Conservation (phyloP, 2,797 vertebrate genomes). For the Morelia viridis region DNA sequence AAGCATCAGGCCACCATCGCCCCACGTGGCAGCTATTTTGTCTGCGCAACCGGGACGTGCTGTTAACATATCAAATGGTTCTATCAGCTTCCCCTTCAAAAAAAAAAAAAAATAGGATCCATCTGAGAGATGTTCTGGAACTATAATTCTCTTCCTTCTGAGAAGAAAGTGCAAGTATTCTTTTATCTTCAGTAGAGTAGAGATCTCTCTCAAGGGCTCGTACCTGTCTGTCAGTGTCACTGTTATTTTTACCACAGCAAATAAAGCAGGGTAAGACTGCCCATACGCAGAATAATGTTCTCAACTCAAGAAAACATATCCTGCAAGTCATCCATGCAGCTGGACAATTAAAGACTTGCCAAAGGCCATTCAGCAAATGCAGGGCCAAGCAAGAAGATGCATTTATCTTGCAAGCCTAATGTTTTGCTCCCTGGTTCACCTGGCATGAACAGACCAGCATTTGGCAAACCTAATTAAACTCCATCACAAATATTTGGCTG, state of each 20-base stretch:
- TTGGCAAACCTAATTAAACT: constrained; percentile 5
- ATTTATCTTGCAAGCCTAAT: neutral
- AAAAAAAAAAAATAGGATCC: too few species aligned
- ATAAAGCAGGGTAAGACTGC: neutral
- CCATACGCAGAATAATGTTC: neutral
- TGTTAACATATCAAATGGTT: too few species aligned
- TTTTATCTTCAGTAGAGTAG: neutral
- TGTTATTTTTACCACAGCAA: neutral
- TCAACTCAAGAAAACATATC: neutral
- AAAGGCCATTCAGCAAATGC: neutral
- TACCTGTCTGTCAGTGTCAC: neutral
- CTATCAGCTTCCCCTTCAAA: too few species aligned
- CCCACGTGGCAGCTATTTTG: too few species aligned
- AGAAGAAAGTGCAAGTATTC: neutral
- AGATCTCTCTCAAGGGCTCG: neutral
- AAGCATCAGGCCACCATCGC: too few species aligned
- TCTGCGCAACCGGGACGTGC: too few species aligned
- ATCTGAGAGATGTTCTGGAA: neutral
- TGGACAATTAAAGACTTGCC: neutral
- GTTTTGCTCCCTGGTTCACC: neutral
- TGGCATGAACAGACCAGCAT: neutral
- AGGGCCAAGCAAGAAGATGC: neutral
- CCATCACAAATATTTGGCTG: neutral
- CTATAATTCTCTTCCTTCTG: neutral
- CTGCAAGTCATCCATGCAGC: neutral